Base-by-base conservation (phyloP, 1,140 invertebrate species). In the Scaptomyza montana region DNA sequence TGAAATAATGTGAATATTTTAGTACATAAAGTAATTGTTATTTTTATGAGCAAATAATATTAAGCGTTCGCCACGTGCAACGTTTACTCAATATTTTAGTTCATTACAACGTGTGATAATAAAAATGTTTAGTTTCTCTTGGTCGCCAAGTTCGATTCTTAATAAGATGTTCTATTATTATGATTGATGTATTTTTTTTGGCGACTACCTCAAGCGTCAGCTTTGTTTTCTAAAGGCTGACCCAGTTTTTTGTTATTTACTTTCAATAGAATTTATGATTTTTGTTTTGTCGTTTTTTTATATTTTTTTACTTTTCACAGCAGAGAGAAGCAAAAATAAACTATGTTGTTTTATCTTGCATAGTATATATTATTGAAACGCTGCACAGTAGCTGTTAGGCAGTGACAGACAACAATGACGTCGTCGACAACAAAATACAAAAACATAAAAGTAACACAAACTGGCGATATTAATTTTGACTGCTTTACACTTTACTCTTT, bases 201-300 rank as follows among this genome's bases (percentile, higher is more conserved):
- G 46, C 30, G 65, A 74, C 71, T 63, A 74, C 72, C 72, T 74
- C 72, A 74, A 70, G 45, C 46, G 67, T 39, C 49, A 65, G 63
- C 39, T 51, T 68, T 39, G 21, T 30, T 28, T 66, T 62, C 57
- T 46, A 16, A 39, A 53, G 21, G 55, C 65, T 86, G 82, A 86
- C 82, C 82, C 62, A 86, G 71, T 73, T 87, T 76, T 82, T 78
- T 50, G 68, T 49, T 87, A 78, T 86, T 81, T 76, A 77, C 75
- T 86, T 87, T 87, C 78, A 87, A 87, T 84, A 84, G 65, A 78
- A 78, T 82, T 80, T 78, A 82, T 79, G 72, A 74, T 30, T 47
- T 46, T 49, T 61, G 45, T 19, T 49, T 6, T 36, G 21, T 46
- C 46, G 47, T 36, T 50, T 43, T 30, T 39, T 25, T 25, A 25